Conservation (phyloP, 64 coral and sea anemone species). For the Dendrophyllia cribrosa region DNA sequence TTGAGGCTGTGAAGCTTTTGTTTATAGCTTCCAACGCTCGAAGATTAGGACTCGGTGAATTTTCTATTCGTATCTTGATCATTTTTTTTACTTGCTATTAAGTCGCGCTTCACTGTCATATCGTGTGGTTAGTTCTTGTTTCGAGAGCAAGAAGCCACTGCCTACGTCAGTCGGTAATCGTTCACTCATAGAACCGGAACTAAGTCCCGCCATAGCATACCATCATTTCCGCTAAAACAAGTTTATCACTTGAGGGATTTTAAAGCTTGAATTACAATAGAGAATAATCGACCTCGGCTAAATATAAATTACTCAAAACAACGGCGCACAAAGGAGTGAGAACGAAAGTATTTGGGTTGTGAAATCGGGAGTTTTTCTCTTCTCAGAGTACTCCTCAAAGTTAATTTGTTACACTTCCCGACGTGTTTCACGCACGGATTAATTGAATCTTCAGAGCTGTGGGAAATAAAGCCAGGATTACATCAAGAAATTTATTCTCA, state of each 20-base stretch:
- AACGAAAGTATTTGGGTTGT: slow-evolving; percentile 40
- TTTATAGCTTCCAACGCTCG: slow-evolving; percentile 44
- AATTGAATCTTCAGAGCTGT: slow-evolving; percentile 6
- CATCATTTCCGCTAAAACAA: slow-evolving; percentile 86
- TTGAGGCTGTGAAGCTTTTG: slow-evolving; percentile 64
- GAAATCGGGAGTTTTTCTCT: slow-evolving; percentile 10
- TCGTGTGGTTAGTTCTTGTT: neutral
- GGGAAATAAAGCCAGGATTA: slow-evolving; percentile 2
- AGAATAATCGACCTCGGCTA: slow-evolving; percentile 80
- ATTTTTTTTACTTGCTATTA: neutral
- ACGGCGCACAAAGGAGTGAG: slow-evolving; percentile 63
- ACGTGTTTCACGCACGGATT: neutral
- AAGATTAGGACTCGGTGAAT: slow-evolving; percentile 21
- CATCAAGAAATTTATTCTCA: slow-evolving; percentile 47
- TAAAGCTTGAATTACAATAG: slow-evolving; percentile 99
- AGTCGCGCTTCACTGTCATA: neutral
- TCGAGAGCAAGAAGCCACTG: slow-evolving; percentile 22
- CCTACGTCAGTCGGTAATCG: slow-evolving; percentile 59
- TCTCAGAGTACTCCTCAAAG: neutral
- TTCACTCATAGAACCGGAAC: slow-evolving; percentile 90
- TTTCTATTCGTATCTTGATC: neutral
- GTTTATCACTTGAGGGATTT: slow-evolving; percentile 93
- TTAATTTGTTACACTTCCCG: neutral
- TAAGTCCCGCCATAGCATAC: slow-evolving; percentile 81
- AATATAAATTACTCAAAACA: slow-evolving; percentile 85